phyloP scores from a whole-genome alignment of 2,797 vertebrate genomes.

The Phaenicophaeus curvirostris region DNA sequence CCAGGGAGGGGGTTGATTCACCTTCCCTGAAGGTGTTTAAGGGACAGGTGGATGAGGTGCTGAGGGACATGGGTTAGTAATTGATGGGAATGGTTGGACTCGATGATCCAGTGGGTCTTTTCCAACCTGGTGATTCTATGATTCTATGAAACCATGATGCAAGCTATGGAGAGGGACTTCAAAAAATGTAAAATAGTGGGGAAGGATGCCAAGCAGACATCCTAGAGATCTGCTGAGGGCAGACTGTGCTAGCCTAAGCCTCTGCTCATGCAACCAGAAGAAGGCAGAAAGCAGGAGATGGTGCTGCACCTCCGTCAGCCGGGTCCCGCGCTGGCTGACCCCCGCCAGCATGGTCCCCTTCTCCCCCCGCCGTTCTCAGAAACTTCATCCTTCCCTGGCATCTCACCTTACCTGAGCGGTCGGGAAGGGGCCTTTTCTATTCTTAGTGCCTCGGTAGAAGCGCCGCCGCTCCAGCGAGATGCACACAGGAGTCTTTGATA shows the following conservation, averaged over 20 bases:
- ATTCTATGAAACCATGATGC: too few relatives aligned
- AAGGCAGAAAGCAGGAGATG: background rate
- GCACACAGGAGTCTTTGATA: background rate
- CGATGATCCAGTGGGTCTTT: too few relatives aligned
- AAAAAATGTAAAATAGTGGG: accelerated
- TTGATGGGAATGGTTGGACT: too few relatives aligned
- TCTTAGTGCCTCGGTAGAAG: background rate
- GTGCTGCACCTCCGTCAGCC: background rate
- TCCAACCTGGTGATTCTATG: too few relatives aligned
- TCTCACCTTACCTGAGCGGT: background rate
- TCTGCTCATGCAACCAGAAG: background rate
- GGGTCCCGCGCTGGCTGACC: accelerated
- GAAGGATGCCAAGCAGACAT: background rate
- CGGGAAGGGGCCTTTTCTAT: background rate
- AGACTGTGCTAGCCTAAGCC: too few relatives aligned
- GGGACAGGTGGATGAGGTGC: too few relatives aligned
- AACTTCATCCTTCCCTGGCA: background rate
- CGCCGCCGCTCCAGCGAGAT: background rate
- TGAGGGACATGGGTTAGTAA: too few relatives aligned
- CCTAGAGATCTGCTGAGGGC: background rate
- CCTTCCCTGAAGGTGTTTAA: too few relatives aligned
- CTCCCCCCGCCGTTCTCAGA: background rate
- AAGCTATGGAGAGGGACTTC: accelerated
- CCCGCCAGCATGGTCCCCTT: background rate
- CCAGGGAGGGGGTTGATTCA: too few relatives aligned